Evolutionary conservation across 1,140 invertebrate species (phyloP), one percentile per base, ranked within the genome.

Genomic region (Trissolcus basalis): DNA sequence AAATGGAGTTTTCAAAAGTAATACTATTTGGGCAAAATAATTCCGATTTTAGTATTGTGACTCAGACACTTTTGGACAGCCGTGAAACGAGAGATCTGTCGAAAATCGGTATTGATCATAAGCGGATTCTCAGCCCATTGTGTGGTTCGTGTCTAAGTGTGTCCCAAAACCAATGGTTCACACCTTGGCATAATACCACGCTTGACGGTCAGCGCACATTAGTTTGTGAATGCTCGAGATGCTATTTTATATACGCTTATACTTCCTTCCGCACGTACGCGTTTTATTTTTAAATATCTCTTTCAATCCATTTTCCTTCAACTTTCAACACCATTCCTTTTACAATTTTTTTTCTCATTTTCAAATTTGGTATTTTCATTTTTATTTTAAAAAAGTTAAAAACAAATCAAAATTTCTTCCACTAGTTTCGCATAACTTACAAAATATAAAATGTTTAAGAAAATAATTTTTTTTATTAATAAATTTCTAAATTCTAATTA

Each of bases 41-140:
- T 81, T 78, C 50, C 69, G 72, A 80, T 81, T 84, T 65, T 79
- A 56, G 80, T 69, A 84, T 83, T 83, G 82, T 86, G 75, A 78
- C 45, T 58, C 65, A 47, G 75, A 80, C 81, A 81, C 80, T 74
- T 78, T 80, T 80, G 72, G 78, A 83, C 70, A 74, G 68, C 60
- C 63, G 61, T 51, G 72, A 77, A 77, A 71, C 60, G 58, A 77
- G 50, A 67, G 75, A 77, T 80, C 65, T 67, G 54, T 56, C 53
- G 43, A 80, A 78, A 81, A 83, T 84, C 75, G 64, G 77, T 81
- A 86, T 86, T 83, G 83, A 86, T 86, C 82, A 83, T 86, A 86
- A 86, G 83, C 84, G 79, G 83, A 84, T 85, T 86, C 80, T 69
- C 53, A 13, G 44, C 45, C 50, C 68, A 70, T 77, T 80, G 74